Evolutionary conservation across 2,888 invertebrate genomes (phyloP).

Genomic region (Cryptus armator): DNA sequence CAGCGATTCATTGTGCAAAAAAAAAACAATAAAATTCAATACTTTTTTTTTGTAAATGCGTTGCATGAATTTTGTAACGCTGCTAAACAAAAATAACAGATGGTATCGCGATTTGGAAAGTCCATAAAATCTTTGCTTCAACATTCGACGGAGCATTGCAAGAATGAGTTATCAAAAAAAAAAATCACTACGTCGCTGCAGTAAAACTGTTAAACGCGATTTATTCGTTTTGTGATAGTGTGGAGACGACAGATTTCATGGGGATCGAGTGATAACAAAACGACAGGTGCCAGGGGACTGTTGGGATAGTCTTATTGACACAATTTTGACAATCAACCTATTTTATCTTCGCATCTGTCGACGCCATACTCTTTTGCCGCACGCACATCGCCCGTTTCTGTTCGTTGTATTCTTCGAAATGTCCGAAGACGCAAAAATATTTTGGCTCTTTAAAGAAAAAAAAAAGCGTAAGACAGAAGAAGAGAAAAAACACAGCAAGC

Average conservation of each 20-base stretch:
- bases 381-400: constrained; percentile 65
- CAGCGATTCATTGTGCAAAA: too few species aligned
- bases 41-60: neutral
- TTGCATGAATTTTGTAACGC: neutral
- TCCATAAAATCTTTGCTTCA: neutral
- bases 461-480: neutral
- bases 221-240: constrained; percentile 10
- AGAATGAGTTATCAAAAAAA: constrained; percentile 28
- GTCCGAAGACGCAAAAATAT: constrained; percentile 17
- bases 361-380: constrained; percentile 62
- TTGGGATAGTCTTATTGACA: constrained; percentile 73
- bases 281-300: constrained; percentile 70
- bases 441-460: neutral
- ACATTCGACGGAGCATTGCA: constrained; percentile 1
- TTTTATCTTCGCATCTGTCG: constrained; percentile 44
- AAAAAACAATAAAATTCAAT: too few species aligned
- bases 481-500: neutral
- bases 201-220: constrained; percentile 59
- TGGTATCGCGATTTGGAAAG: constrained; percentile 7
- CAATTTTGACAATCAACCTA: constrained; percentile 79
- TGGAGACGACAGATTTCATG: neutral
- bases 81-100: neutral
- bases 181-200: neutral
- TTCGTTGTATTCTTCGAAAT: neutral
- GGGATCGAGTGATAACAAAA: constrained; percentile 63